Evolutionary conservation across 2,113 vertebrate genomes (phyloP).

Genomic region (Sphyrna mokarran): DNA sequence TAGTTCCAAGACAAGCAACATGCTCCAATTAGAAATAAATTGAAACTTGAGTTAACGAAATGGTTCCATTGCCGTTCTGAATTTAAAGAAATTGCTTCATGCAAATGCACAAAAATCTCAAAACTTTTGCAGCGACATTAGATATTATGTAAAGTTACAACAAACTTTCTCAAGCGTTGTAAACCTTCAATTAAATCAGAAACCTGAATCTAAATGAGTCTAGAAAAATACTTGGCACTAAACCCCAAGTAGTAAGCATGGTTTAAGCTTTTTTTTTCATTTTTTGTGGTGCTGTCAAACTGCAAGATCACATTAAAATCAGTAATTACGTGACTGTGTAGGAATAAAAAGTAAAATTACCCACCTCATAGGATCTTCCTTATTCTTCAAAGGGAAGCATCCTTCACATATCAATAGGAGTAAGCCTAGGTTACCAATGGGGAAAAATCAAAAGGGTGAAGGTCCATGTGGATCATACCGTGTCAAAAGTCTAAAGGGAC

Average conservation of each 20-base stretch:
- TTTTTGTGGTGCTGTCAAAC: neutral
- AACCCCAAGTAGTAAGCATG: neutral
- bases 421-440: conserved; percentile 30
- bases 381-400: conserved; percentile 24
- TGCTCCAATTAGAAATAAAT: conserved; percentile 2
- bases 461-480: conserved; percentile 2
- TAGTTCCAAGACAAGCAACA: neutral
- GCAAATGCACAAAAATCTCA: neutral
- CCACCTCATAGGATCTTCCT: conserved; percentile 27
- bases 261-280: neutral
- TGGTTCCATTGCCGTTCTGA: neutral
- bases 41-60: neutral
- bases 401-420: conserved; percentile 24
- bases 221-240: neutral
- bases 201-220: neutral
- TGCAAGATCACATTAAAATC: neutral
- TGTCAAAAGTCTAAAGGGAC: neutral
- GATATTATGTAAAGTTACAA: neutral
- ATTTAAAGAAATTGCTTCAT: neutral
- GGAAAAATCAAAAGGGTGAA: conserved; percentile 33
- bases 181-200: neutral
- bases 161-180: neutral
- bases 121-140: neutral
- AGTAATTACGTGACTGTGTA: neutral
- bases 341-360: neutral